These are phyloP conservation scores for Deilephila porcellus DNA, from an alignment of 2,888 invertebrate genomes.

Conservation along the genomic window DNA sequence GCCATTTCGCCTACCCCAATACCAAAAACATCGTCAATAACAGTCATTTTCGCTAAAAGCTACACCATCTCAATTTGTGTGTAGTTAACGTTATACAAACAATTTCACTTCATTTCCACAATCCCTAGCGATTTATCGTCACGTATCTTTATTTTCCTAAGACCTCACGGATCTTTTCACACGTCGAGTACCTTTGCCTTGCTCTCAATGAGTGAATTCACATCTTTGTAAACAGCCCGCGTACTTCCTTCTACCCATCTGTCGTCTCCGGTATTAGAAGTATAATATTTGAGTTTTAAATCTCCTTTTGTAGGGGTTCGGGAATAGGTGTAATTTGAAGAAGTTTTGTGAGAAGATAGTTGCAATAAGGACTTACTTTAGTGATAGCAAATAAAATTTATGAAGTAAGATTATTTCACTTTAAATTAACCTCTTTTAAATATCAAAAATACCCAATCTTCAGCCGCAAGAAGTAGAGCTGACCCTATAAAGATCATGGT, in stretches of 20 bases:
- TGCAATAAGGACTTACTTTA: background rate
- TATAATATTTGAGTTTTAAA: background rate
- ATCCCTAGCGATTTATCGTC: background rate
- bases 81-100: background rate
- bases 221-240: conserved; percentile 6
- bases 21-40: no score
- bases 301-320: background rate
- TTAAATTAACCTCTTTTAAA: no score
- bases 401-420: no score
- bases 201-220: conserved; percentile 24
- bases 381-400: background rate
- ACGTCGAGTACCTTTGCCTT: conserved; percentile 19
- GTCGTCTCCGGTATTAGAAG: background rate
- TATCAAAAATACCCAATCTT: no score
- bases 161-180: conserved; percentile 13
- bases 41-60: no score
- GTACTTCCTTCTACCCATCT: background rate
- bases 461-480: no score
- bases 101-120: background rate
- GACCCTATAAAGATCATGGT: no score
- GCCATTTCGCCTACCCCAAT: no score
- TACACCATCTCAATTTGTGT: no score
- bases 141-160: conserved; percentile 21
- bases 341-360: background rate
- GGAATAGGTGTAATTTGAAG: no score